A percentile compares a stretch with the other conserved stretches of the same genome.
phyloP scores from a whole-genome alignment of 2,113 vertebrate genomes.

The Chaetops frenatus region DNA sequence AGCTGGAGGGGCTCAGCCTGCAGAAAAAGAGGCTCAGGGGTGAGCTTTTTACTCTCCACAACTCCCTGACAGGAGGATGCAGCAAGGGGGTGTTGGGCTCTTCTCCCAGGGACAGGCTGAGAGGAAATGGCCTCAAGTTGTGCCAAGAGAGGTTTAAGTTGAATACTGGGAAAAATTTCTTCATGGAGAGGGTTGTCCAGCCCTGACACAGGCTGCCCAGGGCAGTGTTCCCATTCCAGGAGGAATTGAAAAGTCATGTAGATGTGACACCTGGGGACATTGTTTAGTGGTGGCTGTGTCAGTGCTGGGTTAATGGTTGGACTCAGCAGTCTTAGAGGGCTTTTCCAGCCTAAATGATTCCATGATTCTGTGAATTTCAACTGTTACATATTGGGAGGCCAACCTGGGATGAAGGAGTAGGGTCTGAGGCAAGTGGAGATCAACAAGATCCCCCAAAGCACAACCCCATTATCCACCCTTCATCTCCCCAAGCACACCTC shows the following conservation, averaged over 20 bases:
- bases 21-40: not conserved
- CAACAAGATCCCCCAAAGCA: not conserved
- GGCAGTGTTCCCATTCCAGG: no score
- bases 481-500: not conserved
- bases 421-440: not conserved
- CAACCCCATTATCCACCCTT: not conserved
- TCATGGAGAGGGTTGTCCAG: not conserved
- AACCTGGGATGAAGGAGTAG: not conserved
- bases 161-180: not conserved
- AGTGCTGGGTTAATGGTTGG: not conserved
- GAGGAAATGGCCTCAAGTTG: not conserved
- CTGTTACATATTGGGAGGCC: not conserved
- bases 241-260: not conserved
- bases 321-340: not conserved
- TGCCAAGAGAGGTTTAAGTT: not conserved
- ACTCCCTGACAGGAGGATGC: not conserved
- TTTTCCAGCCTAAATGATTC: not conserved
- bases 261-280: not conserved
- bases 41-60: accelerated
- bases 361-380: not conserved
- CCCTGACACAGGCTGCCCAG: not conserved
- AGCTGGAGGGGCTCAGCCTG: not conserved
- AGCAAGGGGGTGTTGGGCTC: accelerated
- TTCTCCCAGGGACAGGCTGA: not conserved
- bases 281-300: not conserved